A percentile compares a stretch with the other conserved stretches of the same genome.
These are phyloP conservation scores for Petrolisthes manimaculis DNA, from an alignment of 2,888 invertebrate genomes.

Conservation along the genomic window DNA sequence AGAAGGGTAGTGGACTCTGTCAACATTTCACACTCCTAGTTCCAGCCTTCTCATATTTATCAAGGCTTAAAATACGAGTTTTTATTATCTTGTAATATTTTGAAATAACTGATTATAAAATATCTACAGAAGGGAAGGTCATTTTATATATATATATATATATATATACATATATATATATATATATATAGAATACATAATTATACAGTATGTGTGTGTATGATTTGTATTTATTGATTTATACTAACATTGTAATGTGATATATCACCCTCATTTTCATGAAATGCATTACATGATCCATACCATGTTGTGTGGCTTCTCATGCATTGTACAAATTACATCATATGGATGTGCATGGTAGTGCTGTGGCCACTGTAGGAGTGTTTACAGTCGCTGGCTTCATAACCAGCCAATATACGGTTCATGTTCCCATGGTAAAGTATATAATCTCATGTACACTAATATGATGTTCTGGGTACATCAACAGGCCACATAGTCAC, in stretches of 20 bases:
- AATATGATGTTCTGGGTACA: neutral
- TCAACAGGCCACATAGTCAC: neutral
- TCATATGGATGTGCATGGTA: neutral
- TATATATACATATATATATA: slow-evolving; percentile 28
- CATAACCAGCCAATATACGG: too few relatives aligned
- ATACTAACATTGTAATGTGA: slow-evolving; percentile 34
- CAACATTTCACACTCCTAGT: neutral
- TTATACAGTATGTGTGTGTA: neutral
- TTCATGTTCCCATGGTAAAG: too few relatives aligned
- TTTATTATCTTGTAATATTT: slow-evolving; percentile 25
- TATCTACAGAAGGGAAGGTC: neutral
- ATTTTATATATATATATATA: slow-evolving; percentile 35
- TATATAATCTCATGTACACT: neutral
- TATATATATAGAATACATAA: slow-evolving; percentile 36
- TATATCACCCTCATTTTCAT: slow-evolving; percentile 28
- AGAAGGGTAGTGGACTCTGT: too few relatives aligned
- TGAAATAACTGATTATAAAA: neutral
- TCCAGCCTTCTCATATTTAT: slow-evolving; percentile 16
- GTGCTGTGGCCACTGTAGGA: neutral
- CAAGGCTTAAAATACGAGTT: slow-evolving; percentile 8
- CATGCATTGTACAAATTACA: neutral
- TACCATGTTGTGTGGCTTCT: neutral
- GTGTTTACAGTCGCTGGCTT: too few relatives aligned
- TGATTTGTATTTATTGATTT: slow-evolving; percentile 15
- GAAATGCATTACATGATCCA: slow-evolving; percentile 11